Evolutionary conservation across 2,888 invertebrate species (phyloP), one percentile per base, ranked within the genome.

Genomic region (Lasioglossum vierecki): DNA sequence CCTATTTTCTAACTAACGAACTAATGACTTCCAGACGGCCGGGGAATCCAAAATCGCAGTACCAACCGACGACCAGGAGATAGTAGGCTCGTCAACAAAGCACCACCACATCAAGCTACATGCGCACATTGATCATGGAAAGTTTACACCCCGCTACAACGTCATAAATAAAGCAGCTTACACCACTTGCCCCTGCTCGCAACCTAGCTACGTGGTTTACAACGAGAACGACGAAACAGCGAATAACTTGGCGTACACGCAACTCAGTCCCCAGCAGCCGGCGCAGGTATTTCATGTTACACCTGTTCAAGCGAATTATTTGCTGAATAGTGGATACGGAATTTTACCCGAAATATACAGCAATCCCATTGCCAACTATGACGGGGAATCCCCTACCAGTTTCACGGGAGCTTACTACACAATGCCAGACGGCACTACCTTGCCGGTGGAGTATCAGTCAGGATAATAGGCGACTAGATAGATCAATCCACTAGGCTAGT

Each of bases 201-300:
- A 46, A 22, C 73, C 78, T 8, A 15, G 22, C 6, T 49, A 76
- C 68, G 22, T 30, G 26, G 26, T 39, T n/a, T 53, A 68, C 46
- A n/a, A 57, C 44, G n/a, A 46, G 39, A n/a, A 57, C 46, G 18
- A 49, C 8, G 44, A 2, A 2, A 6, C 26, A 9, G 18, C 78
- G 53, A 66, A 68, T 39, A 63, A 71, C 53, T 44, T 82, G 26
- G 18, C 26, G 15, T 1, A n/a, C 44, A 18, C 26, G n/a, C 63
- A 74, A 13, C 22, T 41, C 22, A 9, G n/a, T 18, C 6, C 9
- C 1, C 63, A 66, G 18, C 30, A 57, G 49, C 11, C 15, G 8
- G 39, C 18, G 11, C 78, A 74, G 63, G 39, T 73, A 79, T 82
- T 68, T 73, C 57, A 72, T 2, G 11, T 73, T 11, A 13, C 66